Percentiles rank a stretch among this genome's conserved stretches.
Evolutionary conservation across 1,140 invertebrate genomes (phyloP).

Genomic region (Papilio xuthus): DNA sequence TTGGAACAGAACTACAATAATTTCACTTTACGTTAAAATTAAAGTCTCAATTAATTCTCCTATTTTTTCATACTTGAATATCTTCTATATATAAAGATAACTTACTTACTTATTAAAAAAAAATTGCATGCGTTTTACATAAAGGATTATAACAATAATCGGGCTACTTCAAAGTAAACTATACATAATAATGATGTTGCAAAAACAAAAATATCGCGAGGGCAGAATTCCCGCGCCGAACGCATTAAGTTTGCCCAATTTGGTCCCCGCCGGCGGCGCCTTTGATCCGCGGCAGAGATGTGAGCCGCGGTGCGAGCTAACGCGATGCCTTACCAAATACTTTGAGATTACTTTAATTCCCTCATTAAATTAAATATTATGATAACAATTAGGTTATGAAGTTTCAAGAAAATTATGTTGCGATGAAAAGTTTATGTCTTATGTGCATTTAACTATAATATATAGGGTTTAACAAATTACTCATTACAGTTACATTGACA

Average conservation of each 20-base stretch:
- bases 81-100: not conserved
- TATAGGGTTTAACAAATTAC: too few species aligned
- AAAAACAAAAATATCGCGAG: conserved; percentile 12
- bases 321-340: not conserved
- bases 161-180: not conserved
- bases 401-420: not conserved
- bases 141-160: conserved; percentile 7
- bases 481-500: not conserved
- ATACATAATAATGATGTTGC: conserved; percentile 16
- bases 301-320: not conserved
- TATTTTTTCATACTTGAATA: not conserved
- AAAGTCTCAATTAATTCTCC: too few species aligned
- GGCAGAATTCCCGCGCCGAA: not conserved
- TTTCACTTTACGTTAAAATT: too few species aligned
- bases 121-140: not conserved
- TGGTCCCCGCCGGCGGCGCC: not conserved
- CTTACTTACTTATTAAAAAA: not conserved
- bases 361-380: not conserved
- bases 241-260: conserved; percentile 20
- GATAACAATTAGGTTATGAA: not conserved
- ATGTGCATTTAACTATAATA: too few species aligned
- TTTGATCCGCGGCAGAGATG: conserved; percentile 21
- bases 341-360: conserved; percentile 1
- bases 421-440: not conserved
- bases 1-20: too few species aligned